Conservation (phyloP, 2,888 invertebrate species). For the Pardosa pseudoannulata region DNA sequence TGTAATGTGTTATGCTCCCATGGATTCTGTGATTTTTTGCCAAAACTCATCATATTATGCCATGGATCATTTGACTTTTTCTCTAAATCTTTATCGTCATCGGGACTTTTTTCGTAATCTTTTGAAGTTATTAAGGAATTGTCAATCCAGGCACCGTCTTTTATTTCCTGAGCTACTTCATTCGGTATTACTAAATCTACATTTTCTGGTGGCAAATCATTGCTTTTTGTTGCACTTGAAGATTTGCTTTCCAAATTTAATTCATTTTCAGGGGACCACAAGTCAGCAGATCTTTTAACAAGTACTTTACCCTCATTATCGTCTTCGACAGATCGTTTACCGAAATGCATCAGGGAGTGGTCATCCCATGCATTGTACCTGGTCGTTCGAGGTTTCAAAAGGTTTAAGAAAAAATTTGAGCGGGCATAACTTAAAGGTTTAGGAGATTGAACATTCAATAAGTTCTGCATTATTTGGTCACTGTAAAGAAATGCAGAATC, state of each 20-base stretch:
- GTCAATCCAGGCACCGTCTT: background rate
- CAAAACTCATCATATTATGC: constrained; percentile 38
- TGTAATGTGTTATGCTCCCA: constrained; percentile 16
- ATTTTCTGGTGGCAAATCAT: background rate
- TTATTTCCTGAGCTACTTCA: no score
- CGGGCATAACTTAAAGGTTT: constrained; percentile 35
- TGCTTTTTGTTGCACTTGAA: background rate
- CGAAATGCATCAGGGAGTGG: constrained; percentile 65
- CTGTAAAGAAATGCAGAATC: constrained; percentile 42
- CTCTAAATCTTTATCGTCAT: background rate
- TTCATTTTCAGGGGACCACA: background rate
- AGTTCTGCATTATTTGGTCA: constrained; percentile 53
- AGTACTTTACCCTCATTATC: background rate
- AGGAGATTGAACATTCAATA: constrained; percentile 33
- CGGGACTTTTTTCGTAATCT: background rate
- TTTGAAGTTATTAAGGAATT: background rate
- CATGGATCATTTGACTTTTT: constrained; percentile 19
- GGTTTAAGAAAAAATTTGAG: constrained; percentile 46
- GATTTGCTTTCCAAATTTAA: background rate
- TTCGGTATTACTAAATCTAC: background rate
- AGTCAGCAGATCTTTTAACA: background rate
- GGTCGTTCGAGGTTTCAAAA: constrained; percentile 41
- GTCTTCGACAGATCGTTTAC: constrained; percentile 25
- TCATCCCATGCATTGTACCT: constrained; percentile 55
- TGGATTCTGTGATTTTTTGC: constrained; percentile 29